Evolutionary conservation across 2,797 vertebrate species (phyloP).

Genomic region (Sebastes itinus): DNA sequence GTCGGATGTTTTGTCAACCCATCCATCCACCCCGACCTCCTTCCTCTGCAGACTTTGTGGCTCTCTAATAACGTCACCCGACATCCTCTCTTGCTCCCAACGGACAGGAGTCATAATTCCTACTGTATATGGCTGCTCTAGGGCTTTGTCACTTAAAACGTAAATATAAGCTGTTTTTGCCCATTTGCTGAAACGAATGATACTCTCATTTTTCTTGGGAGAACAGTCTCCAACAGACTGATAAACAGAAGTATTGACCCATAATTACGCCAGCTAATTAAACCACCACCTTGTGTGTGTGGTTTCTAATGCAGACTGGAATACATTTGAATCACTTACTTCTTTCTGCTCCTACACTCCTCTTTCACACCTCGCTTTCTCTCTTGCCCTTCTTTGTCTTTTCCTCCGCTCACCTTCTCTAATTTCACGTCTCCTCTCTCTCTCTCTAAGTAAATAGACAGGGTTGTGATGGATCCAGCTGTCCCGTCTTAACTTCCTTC

Average conservation of each 20-base stretch:
- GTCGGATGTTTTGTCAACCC: background rate
- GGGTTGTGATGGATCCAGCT: conserved; percentile 70
- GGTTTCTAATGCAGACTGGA: conserved; percentile 50
- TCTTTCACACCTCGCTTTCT: background rate
- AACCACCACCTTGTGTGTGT: conserved; percentile 47
- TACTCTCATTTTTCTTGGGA: background rate
- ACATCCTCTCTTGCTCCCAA: background rate
- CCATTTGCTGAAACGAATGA: background rate
- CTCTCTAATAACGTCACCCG: background rate
- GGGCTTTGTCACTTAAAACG: background rate
- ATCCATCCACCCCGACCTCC: background rate
- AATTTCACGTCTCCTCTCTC: conserved; percentile 32
- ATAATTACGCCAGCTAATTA: conserved; percentile 66
- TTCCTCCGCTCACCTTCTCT: conserved; percentile 39
- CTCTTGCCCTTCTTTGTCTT: conserved; percentile 56
- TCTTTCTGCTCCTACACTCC: conserved; percentile 25
- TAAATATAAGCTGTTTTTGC: background rate
- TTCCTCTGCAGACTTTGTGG: background rate
- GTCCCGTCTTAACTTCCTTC: conserved; percentile 69
- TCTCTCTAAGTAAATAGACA: conserved; percentile 61
- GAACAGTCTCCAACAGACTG: conserved; percentile 23
- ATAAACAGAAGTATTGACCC: conserved; percentile 57
- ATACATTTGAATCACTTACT: conserved; percentile 58
- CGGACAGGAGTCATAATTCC: background rate
- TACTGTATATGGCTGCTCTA: rapidly evolving